Base-by-base conservation (phyloP, 2,113 vertebrate species). In the Callionymus lyra region DNA sequence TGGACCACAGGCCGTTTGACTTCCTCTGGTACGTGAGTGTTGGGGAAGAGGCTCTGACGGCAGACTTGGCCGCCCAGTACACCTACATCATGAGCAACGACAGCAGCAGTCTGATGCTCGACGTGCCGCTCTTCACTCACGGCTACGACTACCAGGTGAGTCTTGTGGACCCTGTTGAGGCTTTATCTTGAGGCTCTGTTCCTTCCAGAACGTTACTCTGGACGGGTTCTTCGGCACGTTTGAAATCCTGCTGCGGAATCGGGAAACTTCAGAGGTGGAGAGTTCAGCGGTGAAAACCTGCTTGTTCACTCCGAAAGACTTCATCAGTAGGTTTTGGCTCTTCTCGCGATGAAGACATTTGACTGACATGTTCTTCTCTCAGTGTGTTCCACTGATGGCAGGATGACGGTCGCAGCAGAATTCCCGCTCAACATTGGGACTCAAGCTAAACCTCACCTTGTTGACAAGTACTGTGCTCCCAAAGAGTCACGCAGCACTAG, bases 321-420 rank as follows among this genome's bases (percentile, higher is more conserved):
- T 81, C 2, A 59, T 84, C 4, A 17, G 82, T 84, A 77, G 68
- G 47, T 39, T 39, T 8, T 4, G 6, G 2, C 8, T 27, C 36
- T 13, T 37, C 12, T 37, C 1, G 35, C 35, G 12, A n/a, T 37
- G 14, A 37, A n/a, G 11, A 19, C 1, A 12, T 4, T 13, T 6
- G n/a, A n/a, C 21, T 27, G 21, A 27, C 21, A 27, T 27, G 21
- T 27, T 8, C 21, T 6, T 9, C 3, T 16, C 4, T 33, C 38
- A 86, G 86, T 68, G 44, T 88, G 86, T 52, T 72, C 85, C 0
- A 51, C 74, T 19, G 65, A 72, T 32, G 84, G 85, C 4, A 56
- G 37, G 19, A 63, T 87, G 70, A 80, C 72, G 1, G 77, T 77
- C 9, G 63, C 79, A 15, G 53, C 65, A 0, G 47, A 85, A 33